These are phyloP conservation scores for Protaetia brevitarsis DNA, from an alignment of 1,140 invertebrate genomes.

Conservation along the genomic window DNA sequence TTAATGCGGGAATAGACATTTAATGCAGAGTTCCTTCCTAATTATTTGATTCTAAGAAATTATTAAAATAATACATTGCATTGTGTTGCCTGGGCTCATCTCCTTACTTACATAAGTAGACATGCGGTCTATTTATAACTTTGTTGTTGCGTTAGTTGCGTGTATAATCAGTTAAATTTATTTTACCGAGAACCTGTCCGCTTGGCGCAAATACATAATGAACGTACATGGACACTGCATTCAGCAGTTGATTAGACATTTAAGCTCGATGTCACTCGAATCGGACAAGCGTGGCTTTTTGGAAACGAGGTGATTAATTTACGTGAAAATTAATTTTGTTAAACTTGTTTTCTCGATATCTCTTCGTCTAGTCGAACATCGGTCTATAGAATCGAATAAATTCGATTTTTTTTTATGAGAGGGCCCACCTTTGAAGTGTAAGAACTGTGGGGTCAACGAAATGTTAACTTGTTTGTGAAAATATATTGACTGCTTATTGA, in stretches of 20 bases:
- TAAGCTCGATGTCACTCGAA: constrained; percentile 9
- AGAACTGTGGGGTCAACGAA: neutral
- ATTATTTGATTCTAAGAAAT: constrained; percentile 20
- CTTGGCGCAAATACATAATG: neutral
- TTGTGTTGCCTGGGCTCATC: neutral
- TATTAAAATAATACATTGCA: constrained; percentile 21
- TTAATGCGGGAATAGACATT: neutral
- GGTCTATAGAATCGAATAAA: neutral
- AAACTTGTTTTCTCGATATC: constrained; percentile 1
- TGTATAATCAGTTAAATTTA: constrained; percentile 10
- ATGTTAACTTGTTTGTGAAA: too few relatives aligned
- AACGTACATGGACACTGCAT: neutral
- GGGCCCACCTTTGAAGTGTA: neutral
- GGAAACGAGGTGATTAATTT: constrained; percentile 14
- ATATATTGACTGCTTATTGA: too few relatives aligned
- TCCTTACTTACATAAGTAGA: neutral
- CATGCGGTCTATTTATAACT: neutral
- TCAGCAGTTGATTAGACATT: constrained; percentile 13
- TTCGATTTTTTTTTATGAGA: neutral
- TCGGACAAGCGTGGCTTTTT: constrained; percentile 8
- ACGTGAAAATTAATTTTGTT: constrained; percentile 18
- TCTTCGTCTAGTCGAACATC: neutral
- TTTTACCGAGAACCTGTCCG: constrained; percentile 6
- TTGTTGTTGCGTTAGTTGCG: constrained; percentile 1
- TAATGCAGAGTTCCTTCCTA: neutral